A percentile compares a stretch with the other conserved stretches of the same genome.
These are phyloP conservation scores for Ptilorrhoa leucosticta DNA, from an alignment of 2,113 vertebrate species.

Conservation along the genomic window DNA sequence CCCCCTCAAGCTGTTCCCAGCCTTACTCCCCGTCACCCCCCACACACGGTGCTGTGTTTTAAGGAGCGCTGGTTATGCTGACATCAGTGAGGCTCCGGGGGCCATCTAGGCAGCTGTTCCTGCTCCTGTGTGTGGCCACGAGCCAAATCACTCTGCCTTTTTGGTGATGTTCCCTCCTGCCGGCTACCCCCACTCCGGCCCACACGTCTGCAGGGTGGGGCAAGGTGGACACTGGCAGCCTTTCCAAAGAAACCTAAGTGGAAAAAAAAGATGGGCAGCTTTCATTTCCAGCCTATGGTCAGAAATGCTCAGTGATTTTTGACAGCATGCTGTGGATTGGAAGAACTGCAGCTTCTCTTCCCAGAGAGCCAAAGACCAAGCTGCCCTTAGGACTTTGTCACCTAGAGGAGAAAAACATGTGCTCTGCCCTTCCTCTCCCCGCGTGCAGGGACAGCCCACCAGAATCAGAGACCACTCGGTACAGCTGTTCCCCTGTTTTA, in stretches of 20 bases:
- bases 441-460: background rate
- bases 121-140: slow-evolving; percentile 50
- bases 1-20: background rate
- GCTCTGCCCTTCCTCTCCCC: background rate
- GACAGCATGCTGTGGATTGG: background rate
- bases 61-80: slow-evolving; percentile 22
- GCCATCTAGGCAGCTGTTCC: slow-evolving; percentile 51
- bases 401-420: background rate
- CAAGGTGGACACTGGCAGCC: slow-evolving; percentile 34
- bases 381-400: slow-evolving; percentile 25
- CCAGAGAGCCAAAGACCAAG: background rate
- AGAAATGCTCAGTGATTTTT: background rate
- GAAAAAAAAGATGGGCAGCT: background rate
- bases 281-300: background rate
- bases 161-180: slow-evolving; percentile 51
- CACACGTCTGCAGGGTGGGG: slow-evolving; percentile 45
- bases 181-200: background rate
- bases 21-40: background rate
- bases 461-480: background rate
- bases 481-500: background rate
- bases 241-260: background rate
- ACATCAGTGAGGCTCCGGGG: slow-evolving; percentile 58
- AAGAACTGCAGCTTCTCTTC: background rate
- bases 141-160: slow-evolving; percentile 47
- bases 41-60: background rate